Percentiles rank a stretch among this genome's conserved stretches.
Evolutionary conservation across 2,888 invertebrate species (phyloP).

Genomic region (Chymomyza fuscimana): DNA sequence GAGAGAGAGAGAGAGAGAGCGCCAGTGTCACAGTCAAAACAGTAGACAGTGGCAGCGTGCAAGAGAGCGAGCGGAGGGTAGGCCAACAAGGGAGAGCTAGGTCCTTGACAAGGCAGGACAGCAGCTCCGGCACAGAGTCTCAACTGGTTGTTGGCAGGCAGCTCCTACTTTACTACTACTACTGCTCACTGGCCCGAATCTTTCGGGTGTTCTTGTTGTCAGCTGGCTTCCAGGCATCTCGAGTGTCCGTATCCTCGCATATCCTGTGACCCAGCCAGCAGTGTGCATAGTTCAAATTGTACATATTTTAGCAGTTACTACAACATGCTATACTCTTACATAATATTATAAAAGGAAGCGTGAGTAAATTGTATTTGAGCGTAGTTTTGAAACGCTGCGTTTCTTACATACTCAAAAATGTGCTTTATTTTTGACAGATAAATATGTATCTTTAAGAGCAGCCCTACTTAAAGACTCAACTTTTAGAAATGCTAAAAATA

Average conservation of each 20-base stretch:
- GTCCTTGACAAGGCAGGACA: background rate
- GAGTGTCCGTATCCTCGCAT: constrained; percentile 35
- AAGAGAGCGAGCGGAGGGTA: background rate
- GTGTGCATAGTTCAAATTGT: constrained; percentile 45
- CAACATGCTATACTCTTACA: too few species aligned
- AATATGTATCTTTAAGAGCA: too few species aligned
- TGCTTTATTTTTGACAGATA: too few species aligned
- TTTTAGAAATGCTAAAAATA: too few species aligned
- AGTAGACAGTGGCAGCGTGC: background rate
- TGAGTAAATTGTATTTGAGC: too few species aligned
- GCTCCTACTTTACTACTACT: background rate
- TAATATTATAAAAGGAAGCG: too few species aligned
- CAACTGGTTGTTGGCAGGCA: background rate
- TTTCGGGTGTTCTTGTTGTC: background rate
- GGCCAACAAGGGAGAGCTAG: background rate
- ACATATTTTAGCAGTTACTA: constrained; percentile 1
- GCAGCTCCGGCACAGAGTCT: background rate
- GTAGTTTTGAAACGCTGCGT: too few species aligned
- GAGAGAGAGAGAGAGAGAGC: background rate
- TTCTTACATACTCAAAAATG: too few species aligned
- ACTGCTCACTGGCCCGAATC: background rate
- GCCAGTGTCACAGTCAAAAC: background rate
- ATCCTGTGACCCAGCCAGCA: constrained; percentile 27
- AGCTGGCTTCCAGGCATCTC: constrained; percentile 7
- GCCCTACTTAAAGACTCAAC: too few species aligned